Percentiles rank a stretch among this genome's conserved stretches.
phyloP scores from a whole-genome alignment of 2,113 vertebrate species.

The Lagopus leucura region DNA sequence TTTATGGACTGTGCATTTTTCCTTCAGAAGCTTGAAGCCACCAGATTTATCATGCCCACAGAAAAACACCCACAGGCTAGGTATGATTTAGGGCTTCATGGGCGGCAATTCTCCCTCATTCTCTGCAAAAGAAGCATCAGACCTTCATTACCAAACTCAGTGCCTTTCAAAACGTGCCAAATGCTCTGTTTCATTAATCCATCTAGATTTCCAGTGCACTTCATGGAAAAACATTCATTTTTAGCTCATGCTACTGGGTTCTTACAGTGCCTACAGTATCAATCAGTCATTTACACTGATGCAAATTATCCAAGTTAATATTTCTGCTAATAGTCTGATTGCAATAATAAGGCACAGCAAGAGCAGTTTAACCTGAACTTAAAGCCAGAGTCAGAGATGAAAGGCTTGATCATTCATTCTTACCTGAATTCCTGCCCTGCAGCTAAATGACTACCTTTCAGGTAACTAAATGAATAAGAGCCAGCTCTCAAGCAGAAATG shows the following conservation, averaged over 20 bases:
- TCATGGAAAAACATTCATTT: not conserved
- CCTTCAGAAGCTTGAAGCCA: not conserved
- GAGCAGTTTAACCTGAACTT: slow-evolving; percentile 36
- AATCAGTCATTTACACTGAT: slow-evolving; percentile 26
- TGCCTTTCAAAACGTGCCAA: not conserved
- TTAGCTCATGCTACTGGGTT: not conserved
- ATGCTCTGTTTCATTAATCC: not conserved
- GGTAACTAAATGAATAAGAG: slow-evolving; percentile 21
- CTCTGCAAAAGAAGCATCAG: not conserved
- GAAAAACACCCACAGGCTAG: not conserved
- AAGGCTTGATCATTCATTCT: slow-evolving; percentile 25
- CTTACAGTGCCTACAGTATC: not conserved
- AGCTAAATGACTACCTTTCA: slow-evolving; percentile 49
- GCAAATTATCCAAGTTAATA: slow-evolving; percentile 15
- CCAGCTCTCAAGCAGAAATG: not conserved
- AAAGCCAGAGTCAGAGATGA: slow-evolving; percentile 26
- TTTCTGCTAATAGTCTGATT: slow-evolving; percentile 37
- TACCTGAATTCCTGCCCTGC: slow-evolving; percentile 46
- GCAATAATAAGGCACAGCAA: slow-evolving; percentile 30
- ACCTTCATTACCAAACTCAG: not conserved
- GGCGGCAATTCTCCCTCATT: not conserved
- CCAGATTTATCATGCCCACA: not conserved
- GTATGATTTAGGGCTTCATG: not conserved
- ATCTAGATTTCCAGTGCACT: not conserved
- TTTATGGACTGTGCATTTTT: not conserved